These are phyloP conservation scores for Silurus lanzhouensis DNA, from an alignment of 2,797 vertebrate genomes.

Conservation along the genomic window DNA sequence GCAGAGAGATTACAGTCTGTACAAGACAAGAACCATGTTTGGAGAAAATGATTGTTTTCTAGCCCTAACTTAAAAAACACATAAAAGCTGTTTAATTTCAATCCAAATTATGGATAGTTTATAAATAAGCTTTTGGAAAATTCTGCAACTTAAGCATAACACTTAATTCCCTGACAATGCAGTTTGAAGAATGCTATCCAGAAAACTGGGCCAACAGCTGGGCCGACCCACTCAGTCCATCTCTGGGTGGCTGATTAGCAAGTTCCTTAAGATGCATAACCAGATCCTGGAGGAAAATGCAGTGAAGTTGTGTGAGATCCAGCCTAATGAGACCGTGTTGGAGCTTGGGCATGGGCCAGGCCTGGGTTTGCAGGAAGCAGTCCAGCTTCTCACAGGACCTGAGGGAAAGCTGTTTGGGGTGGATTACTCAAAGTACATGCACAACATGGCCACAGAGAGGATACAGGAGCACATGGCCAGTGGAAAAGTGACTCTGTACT, in stretches of 20 bases:
- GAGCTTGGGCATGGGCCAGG: conserved; percentile 75
- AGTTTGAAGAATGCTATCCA: conserved; percentile 60
- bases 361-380: conserved; percentile 68
- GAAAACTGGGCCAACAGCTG: conserved; percentile 64
- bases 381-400: conserved; percentile 62
- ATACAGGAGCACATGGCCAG: conserved; percentile 62
- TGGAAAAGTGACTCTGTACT: conserved; percentile 68
- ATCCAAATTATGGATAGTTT: background rate
- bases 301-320: conserved; percentile 67
- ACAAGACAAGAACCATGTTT: too few species aligned
- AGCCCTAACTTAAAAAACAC: too few species aligned
- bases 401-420: conserved; percentile 72
- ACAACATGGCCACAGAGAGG: conserved; percentile 65
- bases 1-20: too few species aligned
- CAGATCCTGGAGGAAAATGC: conserved; percentile 65
- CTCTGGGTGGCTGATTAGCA: conserved; percentile 68
- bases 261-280: conserved; percentile 60
- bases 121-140: background rate
- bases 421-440: conserved; percentile 78
- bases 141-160: background rate
- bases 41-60: too few species aligned
- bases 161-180: background rate
- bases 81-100: background rate
- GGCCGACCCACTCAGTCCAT: conserved; percentile 65
- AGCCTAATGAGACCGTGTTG: conserved; percentile 69